These are phyloP conservation scores for Caenorhabditis macrosperma DNA, from an alignment of 2,888 invertebrate species.

Conservation along the genomic window DNA sequence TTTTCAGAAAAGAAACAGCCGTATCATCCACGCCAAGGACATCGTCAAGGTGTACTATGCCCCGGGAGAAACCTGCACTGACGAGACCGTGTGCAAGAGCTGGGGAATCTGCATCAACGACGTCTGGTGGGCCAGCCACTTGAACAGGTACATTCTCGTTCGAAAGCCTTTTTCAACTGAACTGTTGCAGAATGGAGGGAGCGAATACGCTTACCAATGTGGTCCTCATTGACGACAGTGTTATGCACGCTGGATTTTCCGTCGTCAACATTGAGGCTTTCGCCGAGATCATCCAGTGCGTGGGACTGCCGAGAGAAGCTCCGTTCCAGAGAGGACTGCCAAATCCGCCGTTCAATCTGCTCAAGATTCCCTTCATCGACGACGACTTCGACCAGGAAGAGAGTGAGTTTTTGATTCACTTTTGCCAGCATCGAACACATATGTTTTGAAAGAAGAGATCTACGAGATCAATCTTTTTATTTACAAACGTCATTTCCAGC, in stretches of 20 bases:
- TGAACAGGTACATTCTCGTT: slow-evolving; percentile 55
- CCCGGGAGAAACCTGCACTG: background rate
- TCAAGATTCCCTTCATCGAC: slow-evolving; percentile 61
- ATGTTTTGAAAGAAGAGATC: background rate
- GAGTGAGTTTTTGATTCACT: slow-evolving; percentile 5
- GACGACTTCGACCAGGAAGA: slow-evolving; percentile 62
- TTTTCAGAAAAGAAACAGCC: slow-evolving; percentile 39
- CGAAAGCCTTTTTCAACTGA: background rate
- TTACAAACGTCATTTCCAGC: too few relatives aligned
- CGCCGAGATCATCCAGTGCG: slow-evolving; percentile 45
- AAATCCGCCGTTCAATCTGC: slow-evolving; percentile 53
- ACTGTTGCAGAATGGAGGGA: slow-evolving; percentile 44
- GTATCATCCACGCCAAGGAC: slow-evolving; percentile 27
- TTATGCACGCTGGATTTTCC: slow-evolving; percentile 52
- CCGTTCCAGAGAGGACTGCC: slow-evolving; percentile 62
- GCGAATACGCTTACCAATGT: slow-evolving; percentile 29
- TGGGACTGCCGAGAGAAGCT: slow-evolving; percentile 46
- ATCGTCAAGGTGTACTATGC: slow-evolving; percentile 49
- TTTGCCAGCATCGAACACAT: background rate
- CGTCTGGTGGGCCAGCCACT: slow-evolving; percentile 68
- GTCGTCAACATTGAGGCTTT: slow-evolving; percentile 61
- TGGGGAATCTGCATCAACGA: slow-evolving; percentile 64
- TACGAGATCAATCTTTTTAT: too few relatives aligned
- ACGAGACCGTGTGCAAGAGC: slow-evolving; percentile 42
- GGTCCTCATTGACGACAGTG: slow-evolving; percentile 39